These are phyloP conservation scores for Caerostris extrusa DNA, from an alignment of 1,140 invertebrate genomes.

Conservation along the genomic window DNA sequence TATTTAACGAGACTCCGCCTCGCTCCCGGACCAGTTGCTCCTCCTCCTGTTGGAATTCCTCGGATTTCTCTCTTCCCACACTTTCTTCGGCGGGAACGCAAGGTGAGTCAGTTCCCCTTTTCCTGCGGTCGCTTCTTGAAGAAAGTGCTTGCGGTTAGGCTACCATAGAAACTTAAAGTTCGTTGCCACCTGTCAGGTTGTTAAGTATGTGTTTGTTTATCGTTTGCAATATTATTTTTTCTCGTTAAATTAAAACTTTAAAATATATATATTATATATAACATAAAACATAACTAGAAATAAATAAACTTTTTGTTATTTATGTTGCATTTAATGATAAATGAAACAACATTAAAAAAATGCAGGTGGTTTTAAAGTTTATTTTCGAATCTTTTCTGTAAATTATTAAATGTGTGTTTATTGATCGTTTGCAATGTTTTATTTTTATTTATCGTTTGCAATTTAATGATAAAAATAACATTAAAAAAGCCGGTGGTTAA, in stretches of 20 bases:
- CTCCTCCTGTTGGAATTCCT: slow-evolving; percentile 32
- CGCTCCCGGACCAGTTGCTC: slow-evolving; percentile 72
- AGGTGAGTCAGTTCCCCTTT: neutral
- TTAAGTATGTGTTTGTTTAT: neutral
- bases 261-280: too few relatives aligned
- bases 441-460: too few relatives aligned
- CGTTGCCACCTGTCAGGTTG: neutral
- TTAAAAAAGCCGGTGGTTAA: too few relatives aligned
- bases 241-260: neutral
- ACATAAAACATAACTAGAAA: too few relatives aligned
- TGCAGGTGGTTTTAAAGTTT: too few relatives aligned
- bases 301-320: too few relatives aligned
- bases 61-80: slow-evolving; percentile 31
- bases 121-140: neutral
- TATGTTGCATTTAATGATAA: too few relatives aligned
- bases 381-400: too few relatives aligned
- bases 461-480: too few relatives aligned
- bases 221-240: neutral
- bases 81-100: neutral
- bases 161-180: neutral
- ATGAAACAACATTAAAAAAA: too few relatives aligned
- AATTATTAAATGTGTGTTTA: too few relatives aligned
- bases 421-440: too few relatives aligned
- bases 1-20: slow-evolving; percentile 74
- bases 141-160: neutral